phyloP scores from a whole-genome alignment of 1,140 invertebrate species.

The Fopius arisanus region DNA sequence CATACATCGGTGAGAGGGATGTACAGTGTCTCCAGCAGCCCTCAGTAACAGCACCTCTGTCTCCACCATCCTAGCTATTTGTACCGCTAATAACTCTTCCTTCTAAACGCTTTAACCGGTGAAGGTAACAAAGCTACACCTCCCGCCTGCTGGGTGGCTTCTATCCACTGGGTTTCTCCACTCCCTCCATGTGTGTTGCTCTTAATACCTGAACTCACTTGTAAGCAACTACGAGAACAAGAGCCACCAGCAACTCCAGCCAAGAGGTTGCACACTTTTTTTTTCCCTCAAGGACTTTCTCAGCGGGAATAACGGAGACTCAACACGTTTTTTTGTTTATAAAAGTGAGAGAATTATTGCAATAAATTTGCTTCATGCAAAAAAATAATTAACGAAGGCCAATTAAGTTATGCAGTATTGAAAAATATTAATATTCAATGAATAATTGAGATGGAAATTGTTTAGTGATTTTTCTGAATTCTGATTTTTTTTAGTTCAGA shows the following conservation, averaged over 20 bases:
- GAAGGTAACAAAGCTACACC: conserved; percentile 13
- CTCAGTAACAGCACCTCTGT: neutral
- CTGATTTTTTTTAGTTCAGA: no score
- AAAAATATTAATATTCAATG: no score
- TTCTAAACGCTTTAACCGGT: conserved; percentile 36
- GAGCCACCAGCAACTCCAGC: neutral
- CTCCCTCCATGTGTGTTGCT: neutral
- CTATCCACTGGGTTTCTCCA: conserved; percentile 24
- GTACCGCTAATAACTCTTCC: conserved; percentile 31
- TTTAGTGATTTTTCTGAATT: no score
- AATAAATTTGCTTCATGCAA: no score
- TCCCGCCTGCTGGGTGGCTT: conserved; percentile 3
- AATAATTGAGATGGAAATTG: no score
- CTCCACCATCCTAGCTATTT: conserved; percentile 19
- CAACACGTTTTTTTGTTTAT: no score
- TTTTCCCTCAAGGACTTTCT: neutral
- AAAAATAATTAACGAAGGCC: no score
- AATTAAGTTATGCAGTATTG: no score
- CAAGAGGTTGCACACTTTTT: neutral
- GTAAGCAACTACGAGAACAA: conserved; percentile 49
- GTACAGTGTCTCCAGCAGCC: neutral
- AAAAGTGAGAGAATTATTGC: no score
- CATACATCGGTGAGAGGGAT: conserved; percentile 3
- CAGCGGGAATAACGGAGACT: neutral
- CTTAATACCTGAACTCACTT: conserved; percentile 17